Evolutionary conservation across 1,140 invertebrate genomes (phyloP).

Genomic region (Papilio aristodemus): DNA sequence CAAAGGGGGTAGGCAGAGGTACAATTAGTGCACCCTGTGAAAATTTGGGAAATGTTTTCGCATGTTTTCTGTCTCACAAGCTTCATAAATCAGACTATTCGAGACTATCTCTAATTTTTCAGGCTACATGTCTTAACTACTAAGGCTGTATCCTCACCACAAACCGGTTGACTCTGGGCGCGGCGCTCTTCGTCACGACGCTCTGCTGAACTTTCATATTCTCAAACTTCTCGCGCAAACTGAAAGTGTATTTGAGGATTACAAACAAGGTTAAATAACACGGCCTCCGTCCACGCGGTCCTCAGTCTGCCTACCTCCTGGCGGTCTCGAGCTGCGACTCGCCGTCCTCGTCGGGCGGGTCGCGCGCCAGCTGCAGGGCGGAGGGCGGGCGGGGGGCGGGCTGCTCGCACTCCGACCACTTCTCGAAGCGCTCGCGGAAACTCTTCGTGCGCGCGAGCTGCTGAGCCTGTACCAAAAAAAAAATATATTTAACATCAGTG

Average conservation of each 20-base stretch:
- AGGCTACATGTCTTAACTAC: too few relatives aligned
- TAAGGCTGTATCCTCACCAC: conserved; percentile 68
- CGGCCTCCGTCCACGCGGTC: too few relatives aligned
- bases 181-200: conserved; percentile 57
- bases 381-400: conserved; percentile 43
- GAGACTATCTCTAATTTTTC: too few relatives aligned
- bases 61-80: too few relatives aligned
- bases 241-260: too few relatives aligned
- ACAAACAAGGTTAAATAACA: too few relatives aligned
- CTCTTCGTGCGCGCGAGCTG: conserved; percentile 91
- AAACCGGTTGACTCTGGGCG: conserved; percentile 71
- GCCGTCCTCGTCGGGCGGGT: conserved; percentile 58
- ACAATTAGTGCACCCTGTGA: too few relatives aligned
- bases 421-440: conserved; percentile 94
- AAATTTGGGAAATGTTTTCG: too few relatives aligned
- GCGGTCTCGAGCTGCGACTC: conserved; percentile 75
- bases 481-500: too few relatives aligned
- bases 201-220: conserved; percentile 66
- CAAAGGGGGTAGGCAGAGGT: too few relatives aligned
- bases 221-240: conserved; percentile 71
- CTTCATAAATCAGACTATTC: too few relatives aligned
- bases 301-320: conserved; percentile 60
- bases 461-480: conserved; percentile 81
- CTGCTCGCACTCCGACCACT: conserved; percentile 90
- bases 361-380: conserved; percentile 40